Base-by-base conservation (phyloP, 2,888 invertebrate species). In the Leistus spinibarbis region DNA sequence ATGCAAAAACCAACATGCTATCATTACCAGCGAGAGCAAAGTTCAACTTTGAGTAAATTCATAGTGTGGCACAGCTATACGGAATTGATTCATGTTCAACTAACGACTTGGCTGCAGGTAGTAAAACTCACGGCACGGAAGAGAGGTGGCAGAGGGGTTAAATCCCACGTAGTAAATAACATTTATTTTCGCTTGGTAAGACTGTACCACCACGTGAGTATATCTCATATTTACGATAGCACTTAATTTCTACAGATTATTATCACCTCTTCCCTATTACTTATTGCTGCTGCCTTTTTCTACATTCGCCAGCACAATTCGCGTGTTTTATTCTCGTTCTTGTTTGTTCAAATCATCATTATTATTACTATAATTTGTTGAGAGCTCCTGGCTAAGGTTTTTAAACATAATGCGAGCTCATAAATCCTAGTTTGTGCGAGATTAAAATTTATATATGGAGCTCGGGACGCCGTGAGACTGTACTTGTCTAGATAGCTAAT, bases 31-130 rank as follows among this genome's bases (percentile, higher is more conserved):
- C 40, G n/a, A 68, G 68, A 56, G 68, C 57, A 57, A 68, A 68
- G 68, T 68, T 56, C 23, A 68, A 27, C 56, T 24, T 23, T 24
- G 56, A 56, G 67, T 67, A 67, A 54, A 67, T 68, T 57, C 57
- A 54, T 16, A 24, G 68, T 68, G 56, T 68, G 56, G 19, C 68
- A 24, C 68, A 24, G 56, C 54, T 68, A 40, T 40, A 13, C 40
- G 13, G 40, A 40, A 40, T 40, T 40, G 40, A 40, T 40, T 40
- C 40, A 40, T 40, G 40, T 40, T 40, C 40, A 40, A 40, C 68
- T 68, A 68, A 56, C 68, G 56, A 68, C 56, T 57, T 67, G 54
- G 54, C 67, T 22, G 67, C 40, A 40, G 67, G 54, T 67, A 67
- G 54, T 27, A 17, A 40, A 22, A 17, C 20, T 57, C 57, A 10